These are phyloP conservation scores for Drosophila peninsularis DNA, from an alignment of 2,888 invertebrate species.

Conservation along the genomic window DNA sequence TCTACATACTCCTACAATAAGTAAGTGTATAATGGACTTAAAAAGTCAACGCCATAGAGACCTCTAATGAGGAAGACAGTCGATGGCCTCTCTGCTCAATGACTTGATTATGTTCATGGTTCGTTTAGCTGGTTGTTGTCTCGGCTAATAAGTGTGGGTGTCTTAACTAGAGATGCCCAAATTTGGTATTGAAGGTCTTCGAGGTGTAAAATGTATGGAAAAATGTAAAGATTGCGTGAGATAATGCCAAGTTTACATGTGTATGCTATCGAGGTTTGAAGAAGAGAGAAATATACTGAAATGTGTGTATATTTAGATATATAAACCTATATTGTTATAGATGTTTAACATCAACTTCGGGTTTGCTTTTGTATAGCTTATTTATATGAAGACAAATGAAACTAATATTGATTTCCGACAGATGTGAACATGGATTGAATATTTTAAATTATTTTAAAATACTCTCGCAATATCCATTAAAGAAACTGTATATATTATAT, in stretches of 20 bases:
- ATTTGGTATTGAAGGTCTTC: conserved; percentile 42
- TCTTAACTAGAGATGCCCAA: conserved; percentile 40
- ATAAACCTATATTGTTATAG: neutral
- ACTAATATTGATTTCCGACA: neutral
- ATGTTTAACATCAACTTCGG: neutral
- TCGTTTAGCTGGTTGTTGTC: conserved; percentile 38
- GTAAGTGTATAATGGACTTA: conserved; percentile 8
- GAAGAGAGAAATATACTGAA: neutral
- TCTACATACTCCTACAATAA: neutral
- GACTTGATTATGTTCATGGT: conserved; percentile 38
- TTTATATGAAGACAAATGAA: neutral
- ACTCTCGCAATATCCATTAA: neutral
- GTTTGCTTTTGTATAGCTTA: neutral
- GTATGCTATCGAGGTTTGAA: neutral
- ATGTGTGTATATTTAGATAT: neutral
- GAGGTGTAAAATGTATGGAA: conserved; percentile 20
- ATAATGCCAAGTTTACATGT: neutral
- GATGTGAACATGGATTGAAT: neutral
- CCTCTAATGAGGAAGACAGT: conserved; percentile 27
- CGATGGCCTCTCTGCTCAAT: conserved; percentile 25
- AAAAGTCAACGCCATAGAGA: conserved; percentile 10
- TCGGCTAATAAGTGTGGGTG: conserved; percentile 53
- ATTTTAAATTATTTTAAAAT: neutral
- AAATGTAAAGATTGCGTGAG: neutral
- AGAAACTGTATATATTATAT: conserved; percentile 18